Conservation (phyloP, 2,888 invertebrate species). For the Hydroisotoma schaefferi region DNA sequence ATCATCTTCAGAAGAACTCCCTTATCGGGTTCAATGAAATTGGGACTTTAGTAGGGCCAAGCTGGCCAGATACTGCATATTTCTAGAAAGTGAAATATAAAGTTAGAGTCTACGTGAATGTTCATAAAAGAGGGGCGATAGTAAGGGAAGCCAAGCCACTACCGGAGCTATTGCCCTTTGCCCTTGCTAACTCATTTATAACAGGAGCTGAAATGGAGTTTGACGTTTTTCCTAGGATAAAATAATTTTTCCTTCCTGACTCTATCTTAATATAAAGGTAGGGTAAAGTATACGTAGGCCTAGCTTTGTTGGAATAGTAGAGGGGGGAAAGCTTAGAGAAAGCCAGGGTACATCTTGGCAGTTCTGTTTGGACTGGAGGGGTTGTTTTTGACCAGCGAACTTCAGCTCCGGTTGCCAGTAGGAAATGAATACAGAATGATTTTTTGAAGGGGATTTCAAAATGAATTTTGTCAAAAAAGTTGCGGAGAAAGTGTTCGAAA, state of each 20-base stretch:
- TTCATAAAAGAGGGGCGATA: background rate
- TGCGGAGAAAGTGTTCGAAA: too few relatives aligned
- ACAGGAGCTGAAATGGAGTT: constrained; percentile 39
- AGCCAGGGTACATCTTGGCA: too few relatives aligned
- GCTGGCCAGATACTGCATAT: constrained; percentile 9
- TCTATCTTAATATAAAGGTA: constrained; percentile 9
- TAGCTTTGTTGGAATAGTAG: too few relatives aligned
- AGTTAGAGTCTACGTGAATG: too few relatives aligned
- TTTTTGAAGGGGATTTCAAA: too few relatives aligned
- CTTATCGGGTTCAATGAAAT: constrained; percentile 3
- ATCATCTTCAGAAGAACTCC: background rate
- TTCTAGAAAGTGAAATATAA: too few relatives aligned
- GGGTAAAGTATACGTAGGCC: background rate
- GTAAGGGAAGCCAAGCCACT: constrained; percentile 8
- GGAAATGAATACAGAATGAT: too few relatives aligned
- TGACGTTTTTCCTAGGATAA: constrained; percentile 44
- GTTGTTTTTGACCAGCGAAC: too few relatives aligned
- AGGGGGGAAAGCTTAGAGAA: too few relatives aligned
- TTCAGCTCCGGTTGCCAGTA: too few relatives aligned
- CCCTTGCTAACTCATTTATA: constrained; percentile 43
- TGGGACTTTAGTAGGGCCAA: constrained; percentile 9
- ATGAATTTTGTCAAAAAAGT: too few relatives aligned
- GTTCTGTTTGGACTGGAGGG: too few relatives aligned
- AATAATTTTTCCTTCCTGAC: constrained; percentile 41
- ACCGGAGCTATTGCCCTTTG: constrained; percentile 34